A percentile compares a stretch with the other conserved stretches of the same genome.
Evolutionary conservation across 2,113 vertebrate genomes (phyloP).

Genomic region (Pycnonotus jocosus): DNA sequence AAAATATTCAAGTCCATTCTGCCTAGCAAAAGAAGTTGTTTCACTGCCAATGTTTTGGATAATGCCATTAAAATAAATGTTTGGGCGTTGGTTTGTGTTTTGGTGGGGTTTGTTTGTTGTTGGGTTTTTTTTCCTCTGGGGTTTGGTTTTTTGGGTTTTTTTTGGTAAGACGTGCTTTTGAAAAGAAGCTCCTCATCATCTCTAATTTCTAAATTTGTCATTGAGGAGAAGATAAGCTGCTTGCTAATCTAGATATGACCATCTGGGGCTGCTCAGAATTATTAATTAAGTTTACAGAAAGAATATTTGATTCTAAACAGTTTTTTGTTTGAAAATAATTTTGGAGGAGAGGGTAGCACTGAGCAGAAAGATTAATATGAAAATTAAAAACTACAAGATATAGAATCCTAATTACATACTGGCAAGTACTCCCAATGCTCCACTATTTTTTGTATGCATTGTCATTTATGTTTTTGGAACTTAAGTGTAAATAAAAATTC

Average conservation of each 20-base stretch:
- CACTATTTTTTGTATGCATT: not conserved
- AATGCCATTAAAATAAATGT: not conserved
- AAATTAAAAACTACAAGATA: not conserved
- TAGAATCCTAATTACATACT: not conserved
- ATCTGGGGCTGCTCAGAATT: not conserved
- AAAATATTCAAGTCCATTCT: not conserved
- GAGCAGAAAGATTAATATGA: not conserved
- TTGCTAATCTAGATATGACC: not conserved
- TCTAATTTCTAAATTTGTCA: not conserved
- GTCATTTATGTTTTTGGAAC: not conserved
- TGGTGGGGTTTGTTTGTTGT: not conserved
- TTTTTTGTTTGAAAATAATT: not conserved
- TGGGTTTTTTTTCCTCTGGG: too few relatives aligned
- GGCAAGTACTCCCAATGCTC: not conserved
- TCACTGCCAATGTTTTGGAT: not conserved
- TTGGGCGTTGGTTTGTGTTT: rapidly evolving
- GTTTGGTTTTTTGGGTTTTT: not conserved
- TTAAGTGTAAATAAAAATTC: not conserved
- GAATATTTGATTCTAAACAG: not conserved
- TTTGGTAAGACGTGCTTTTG: not conserved
- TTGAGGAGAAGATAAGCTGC: not conserved
- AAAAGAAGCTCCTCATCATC: not conserved
- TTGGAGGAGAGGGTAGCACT: not conserved
- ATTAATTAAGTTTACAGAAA: not conserved
- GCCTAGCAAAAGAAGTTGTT: rapidly evolving